phyloP scores from a whole-genome alignment of 2,113 vertebrate genomes.

The Chascanopsetta lugubris region DNA sequence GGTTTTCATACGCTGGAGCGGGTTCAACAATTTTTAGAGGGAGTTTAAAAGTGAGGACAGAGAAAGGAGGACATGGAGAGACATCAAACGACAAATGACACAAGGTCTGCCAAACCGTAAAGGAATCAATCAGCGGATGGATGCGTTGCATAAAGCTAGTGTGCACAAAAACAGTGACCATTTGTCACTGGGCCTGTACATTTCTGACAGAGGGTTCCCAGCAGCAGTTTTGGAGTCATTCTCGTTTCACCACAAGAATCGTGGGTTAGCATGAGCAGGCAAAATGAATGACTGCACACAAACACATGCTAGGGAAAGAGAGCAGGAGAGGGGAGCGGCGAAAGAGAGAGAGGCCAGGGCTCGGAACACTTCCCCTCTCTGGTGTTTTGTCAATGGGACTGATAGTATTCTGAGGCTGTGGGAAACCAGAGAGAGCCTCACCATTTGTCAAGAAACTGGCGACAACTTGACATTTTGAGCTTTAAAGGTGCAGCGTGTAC shows the following conservation, averaged over 20 bases:
- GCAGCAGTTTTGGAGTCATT: background rate
- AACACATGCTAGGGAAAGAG: slow-evolving; percentile 2
- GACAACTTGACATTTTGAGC: background rate
- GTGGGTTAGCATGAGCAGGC: background rate
- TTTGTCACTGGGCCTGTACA: background rate
- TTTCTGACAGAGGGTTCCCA: slow-evolving; percentile 2
- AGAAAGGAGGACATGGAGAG: background rate
- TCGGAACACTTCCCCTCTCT: slow-evolving; percentile 1
- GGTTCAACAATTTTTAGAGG: slow-evolving; percentile 35
- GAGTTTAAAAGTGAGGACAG: slow-evolving; percentile 12
- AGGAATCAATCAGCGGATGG: background rate
- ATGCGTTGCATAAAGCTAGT: background rate
- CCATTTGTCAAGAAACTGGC: background rate
- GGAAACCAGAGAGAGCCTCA: background rate
- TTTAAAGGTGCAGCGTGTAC: too few relatives aligned
- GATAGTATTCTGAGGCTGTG: background rate
- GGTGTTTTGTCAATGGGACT: slow-evolving; percentile 20
- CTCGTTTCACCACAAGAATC: slow-evolving; percentile 11
- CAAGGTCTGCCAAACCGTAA: background rate
- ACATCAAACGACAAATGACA: slow-evolving; percentile 11
- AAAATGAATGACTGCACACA: slow-evolving; percentile 20
- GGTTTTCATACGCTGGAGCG: slow-evolving; percentile 43
- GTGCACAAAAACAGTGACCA: background rate
- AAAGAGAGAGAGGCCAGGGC: slow-evolving; percentile 9
- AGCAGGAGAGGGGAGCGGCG: slow-evolving; percentile 1